phyloP scores from a whole-genome alignment of 2,113 vertebrate species.

The Lepisosteus oculatus region DNA sequence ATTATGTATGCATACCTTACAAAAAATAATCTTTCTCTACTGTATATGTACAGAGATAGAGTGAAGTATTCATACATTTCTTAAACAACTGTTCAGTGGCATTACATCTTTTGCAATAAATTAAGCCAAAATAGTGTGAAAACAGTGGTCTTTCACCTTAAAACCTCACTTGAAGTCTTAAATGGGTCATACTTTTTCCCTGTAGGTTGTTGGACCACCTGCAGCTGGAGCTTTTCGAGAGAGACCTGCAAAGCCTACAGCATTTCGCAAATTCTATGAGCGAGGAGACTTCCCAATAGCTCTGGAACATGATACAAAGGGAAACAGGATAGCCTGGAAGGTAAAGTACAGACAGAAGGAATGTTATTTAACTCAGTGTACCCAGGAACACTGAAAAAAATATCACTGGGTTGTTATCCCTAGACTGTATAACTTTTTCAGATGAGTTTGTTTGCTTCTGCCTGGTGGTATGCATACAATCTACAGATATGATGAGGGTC shows the following conservation, averaged over 20 bases:
- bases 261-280: slow-evolving; percentile 88
- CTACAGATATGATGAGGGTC: background rate
- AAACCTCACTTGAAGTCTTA: too few species aligned
- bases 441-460: background rate
- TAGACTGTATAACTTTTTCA: background rate
- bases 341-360: slow-evolving; percentile 50
- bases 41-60: too few species aligned
- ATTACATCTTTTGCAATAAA: too few species aligned
- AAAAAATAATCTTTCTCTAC: too few species aligned
- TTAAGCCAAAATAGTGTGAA: too few species aligned
- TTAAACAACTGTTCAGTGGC: too few species aligned
- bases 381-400: background rate
- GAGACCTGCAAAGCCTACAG: slow-evolving; percentile 76
- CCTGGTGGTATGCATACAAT: background rate
- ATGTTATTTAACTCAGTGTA: background rate
- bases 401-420: background rate
- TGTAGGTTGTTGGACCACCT: slow-evolving; percentile 84
- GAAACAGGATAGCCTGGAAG: slow-evolving; percentile 92
- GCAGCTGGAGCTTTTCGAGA: slow-evolving; percentile 78
- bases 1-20: too few species aligned
- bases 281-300: slow-evolving; percentile 86
- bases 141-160: too few species aligned
- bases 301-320: slow-evolving; percentile 74
- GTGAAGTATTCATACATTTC: too few species aligned
- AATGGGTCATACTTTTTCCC: slow-evolving; percentile 11